A percentile compares a stretch with the other conserved stretches of the same genome.
Conservation (phyloP, 2,113 vertebrate species). For the Pelodiscus sinensis region DNA sequence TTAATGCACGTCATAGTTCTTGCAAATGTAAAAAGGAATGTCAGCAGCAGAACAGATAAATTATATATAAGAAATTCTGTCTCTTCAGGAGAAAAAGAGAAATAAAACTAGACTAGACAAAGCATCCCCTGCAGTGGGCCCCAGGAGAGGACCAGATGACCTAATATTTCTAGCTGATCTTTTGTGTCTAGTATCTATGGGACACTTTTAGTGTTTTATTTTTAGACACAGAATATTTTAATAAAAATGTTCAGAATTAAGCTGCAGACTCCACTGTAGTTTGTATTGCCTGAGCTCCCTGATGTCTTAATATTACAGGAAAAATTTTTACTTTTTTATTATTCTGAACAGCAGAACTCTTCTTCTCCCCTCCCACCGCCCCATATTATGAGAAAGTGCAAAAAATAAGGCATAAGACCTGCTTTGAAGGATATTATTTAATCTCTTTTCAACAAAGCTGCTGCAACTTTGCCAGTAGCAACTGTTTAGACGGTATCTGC, state of each 20-base stretch:
- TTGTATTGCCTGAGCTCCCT: neutral
- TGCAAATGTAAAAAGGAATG: neutral
- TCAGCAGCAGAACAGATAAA: neutral
- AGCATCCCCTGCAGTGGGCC: neutral
- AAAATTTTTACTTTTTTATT: neutral
- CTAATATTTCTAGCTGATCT: neutral
- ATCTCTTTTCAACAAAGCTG: neutral
- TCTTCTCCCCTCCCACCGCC: neutral
- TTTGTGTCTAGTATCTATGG: neutral
- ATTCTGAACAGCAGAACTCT: neutral
- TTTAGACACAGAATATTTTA: constrained; percentile 28
- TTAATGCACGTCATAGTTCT: neutral
- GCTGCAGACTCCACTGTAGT: neutral
- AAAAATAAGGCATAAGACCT: neutral
- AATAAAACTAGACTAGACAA: neutral
- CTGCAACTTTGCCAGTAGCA: neutral
- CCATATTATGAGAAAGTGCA: neutral
- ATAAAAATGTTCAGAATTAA: constrained; percentile 35
- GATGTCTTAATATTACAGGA: neutral
- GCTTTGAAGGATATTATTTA: neutral
- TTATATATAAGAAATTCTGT: neutral
- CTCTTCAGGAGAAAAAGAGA: neutral
- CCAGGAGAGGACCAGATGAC: neutral
- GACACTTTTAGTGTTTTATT: constrained; percentile 8
- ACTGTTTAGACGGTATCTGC: neutral